Evolutionary conservation across 2,888 invertebrate genomes (phyloP).

Genomic region (Eustalomyia histrio): DNA sequence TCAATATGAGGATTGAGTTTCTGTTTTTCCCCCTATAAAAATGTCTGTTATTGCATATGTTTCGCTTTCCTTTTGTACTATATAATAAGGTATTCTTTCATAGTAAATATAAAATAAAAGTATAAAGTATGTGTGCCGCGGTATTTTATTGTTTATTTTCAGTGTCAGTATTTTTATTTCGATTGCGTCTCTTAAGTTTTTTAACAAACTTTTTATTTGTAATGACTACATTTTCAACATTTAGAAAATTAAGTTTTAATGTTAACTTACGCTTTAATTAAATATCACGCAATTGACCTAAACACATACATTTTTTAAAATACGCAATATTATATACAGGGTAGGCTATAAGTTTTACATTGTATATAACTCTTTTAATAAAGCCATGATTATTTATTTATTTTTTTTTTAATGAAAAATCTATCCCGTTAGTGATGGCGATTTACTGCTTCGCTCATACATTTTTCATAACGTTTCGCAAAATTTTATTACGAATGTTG

Average conservation of each 20-base stretch:
- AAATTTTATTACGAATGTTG: no score
- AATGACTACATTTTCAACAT: not conserved
- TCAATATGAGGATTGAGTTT: no score
- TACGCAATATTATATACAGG: no score
- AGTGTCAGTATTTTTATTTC: slow-evolving; percentile 24
- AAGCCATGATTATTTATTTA: no score
- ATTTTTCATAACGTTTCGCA: no score
- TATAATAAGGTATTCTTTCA: not conserved
- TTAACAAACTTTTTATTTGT: not conserved
- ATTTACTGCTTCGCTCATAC: no score
- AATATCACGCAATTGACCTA: slow-evolving; percentile 31
- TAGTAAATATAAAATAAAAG: not conserved
- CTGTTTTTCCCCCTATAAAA: no score
- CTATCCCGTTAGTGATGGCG: no score
- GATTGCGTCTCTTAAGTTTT: not conserved
- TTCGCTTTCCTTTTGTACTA: not conserved
- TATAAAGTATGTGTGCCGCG: not conserved
- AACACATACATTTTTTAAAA: slow-evolving; percentile 32
- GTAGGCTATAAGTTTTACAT: no score
- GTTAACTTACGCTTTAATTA: slow-evolving; percentile 1
- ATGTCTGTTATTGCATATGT: no score
- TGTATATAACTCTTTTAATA: no score
- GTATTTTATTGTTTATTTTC: not conserved
- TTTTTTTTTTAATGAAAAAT: no score
- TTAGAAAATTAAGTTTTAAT: not conserved